Evolutionary conservation across 1,140 invertebrate genomes (phyloP).

Genomic region (Musca vetustissima): DNA sequence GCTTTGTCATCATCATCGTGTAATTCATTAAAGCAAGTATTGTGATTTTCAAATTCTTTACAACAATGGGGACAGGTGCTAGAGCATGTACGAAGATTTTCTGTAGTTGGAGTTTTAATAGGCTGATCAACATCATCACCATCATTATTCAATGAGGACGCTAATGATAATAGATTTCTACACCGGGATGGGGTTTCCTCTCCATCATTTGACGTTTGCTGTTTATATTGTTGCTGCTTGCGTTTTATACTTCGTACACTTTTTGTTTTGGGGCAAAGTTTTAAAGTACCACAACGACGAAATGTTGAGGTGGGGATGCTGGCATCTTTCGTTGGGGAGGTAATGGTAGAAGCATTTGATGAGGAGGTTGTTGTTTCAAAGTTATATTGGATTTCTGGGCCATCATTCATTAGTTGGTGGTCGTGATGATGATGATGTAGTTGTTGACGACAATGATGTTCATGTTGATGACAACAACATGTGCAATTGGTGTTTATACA

Average conservation of each 20-base stretch:
- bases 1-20: not conserved
- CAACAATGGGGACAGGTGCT: constrained; percentile 17
- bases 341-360: too few relatives aligned
- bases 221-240: constrained; percentile 34
- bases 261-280: constrained; percentile 34
- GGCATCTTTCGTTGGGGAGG: not conserved
- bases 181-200: constrained; percentile 25
- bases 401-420: constrained; percentile 3
- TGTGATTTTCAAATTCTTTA: constrained; percentile 19
- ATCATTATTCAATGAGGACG: constrained; percentile 14
- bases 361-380: too few relatives aligned
- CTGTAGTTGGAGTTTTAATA: constrained; percentile 20
- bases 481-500: constrained; percentile 10
- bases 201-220: not conserved
- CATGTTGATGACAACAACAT: constrained; percentile 2
- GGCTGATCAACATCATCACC: too few relatives aligned
- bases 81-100: constrained; percentile 3
- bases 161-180: constrained; percentile 43
- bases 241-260: constrained; percentile 50
- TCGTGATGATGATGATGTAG: constrained; percentile 33
- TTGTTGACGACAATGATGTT: not conserved
- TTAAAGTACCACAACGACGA: constrained; percentile 38
- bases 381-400: too few relatives aligned
- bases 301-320: constrained; percentile 28
- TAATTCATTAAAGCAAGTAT: not conserved